Base-by-base conservation (phyloP, 2,113 vertebrate genomes). In the Pseudonaja textilis region DNA sequence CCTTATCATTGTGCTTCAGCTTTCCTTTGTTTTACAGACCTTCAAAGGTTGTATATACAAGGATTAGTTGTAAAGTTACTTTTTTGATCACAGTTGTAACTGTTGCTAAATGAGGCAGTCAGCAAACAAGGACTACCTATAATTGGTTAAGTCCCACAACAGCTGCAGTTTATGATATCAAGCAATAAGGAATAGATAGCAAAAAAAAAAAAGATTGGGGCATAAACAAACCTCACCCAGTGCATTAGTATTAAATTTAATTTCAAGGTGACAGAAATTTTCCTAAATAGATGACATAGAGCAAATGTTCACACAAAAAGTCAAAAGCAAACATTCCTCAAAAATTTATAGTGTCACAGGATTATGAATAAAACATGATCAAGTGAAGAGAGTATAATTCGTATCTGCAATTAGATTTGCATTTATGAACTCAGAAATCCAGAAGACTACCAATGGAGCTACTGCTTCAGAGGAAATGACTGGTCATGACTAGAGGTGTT, bases 381-480 rank as follows among this genome's bases (percentile, higher is more conserved):
- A 0, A 42, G 88, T 29, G 2, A 39, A 56, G 39, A 54, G 39
- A 59, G 88, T 88, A 0, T 0, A 81, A 81, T 87, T 7, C 26
- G 57, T 74, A 93, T 94, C 81, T 55, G 61, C 54, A 16, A 23
- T 94, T 95, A n/a, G 29, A n/a, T 69, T 69, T 69, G 29, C 61
- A 69, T 81, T 96, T 92, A 74, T 87, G 94, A 96, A 61, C 59
- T 81, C 91, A 90, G 85, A 47, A 93, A 88, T 50, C 26, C 86
- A 88, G 6, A 86, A 6, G 0, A 0, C 25, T 42, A 50, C 55
- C 93, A 90, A 59, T 87, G 93, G 39, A 59, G 89, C 12, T 1
- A 12, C 89, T 93, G 91, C 87, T 69, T 94, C 69, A 91, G 91
- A 93, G 88, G 42, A 96, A 50, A 88, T 92, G 89, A 87, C 93